Evolutionary conservation across 2,113 vertebrate species (phyloP), one percentile per base, ranked within the genome.

Genomic region (Ochotona curzoniae): DNA sequence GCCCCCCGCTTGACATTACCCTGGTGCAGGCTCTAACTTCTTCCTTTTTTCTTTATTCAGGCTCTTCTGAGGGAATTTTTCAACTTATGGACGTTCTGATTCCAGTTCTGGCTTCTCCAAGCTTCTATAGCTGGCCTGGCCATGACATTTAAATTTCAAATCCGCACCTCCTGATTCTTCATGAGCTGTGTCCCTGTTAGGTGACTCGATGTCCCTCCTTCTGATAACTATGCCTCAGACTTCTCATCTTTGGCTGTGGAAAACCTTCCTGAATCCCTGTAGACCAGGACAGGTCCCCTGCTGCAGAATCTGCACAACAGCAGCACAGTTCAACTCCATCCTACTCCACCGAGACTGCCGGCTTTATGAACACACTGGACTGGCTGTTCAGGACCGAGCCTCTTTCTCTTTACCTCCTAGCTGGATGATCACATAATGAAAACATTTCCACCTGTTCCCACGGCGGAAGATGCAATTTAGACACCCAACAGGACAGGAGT

Each of bases 1-100:
- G 2, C 44, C 44, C 44, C 21, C 1, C 28, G 35, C 63, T 49
- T 13, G 9, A 44, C 1, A 0, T 15, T 0, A 1, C 44, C 28
- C n/a, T 44, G 5, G 23, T 3, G 7, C 23, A 15, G 57, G 30
- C 26, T 25, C 86, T 44, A 4, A 44, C 38, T 44, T 44, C 38
- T 44, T 44, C 38, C 6, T 44, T 44, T 44, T 44, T 44, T 44
- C 38, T 44, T 44, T 44, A 44, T 44, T 44, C 38, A 44, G 38
- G 38, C 38, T 44, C 6, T 86, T 7, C 74, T 44, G 1, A 0
- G 67, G 6, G 18, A 12, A 3, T n/a, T 76, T 63, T 60, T 70
- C 11, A 17, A n/a, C 17, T 2, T 26, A 30, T 0, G 21, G 30
- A 6, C 25, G 44, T 57, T 66, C 51, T 66, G 28, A 86, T 5